phyloP scores from a whole-genome alignment of 2,113 vertebrate genomes.

The Macrotis lagotis region DNA sequence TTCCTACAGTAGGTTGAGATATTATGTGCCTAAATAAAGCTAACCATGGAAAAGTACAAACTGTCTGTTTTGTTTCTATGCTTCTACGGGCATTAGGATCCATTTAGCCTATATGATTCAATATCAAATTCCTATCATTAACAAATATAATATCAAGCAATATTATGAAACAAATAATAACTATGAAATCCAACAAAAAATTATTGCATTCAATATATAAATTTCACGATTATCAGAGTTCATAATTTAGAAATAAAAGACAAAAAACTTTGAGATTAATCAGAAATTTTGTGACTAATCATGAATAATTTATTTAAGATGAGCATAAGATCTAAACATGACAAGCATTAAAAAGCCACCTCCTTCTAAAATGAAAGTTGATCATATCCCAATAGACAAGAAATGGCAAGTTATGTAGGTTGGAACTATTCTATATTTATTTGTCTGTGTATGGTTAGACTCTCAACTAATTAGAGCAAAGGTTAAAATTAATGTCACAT shows the following conservation, averaged over 20 bases:
- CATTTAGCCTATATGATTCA: neutral
- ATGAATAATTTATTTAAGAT: neutral
- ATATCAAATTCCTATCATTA: neutral
- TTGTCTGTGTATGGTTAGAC: neutral
- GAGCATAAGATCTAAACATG: neutral
- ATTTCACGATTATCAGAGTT: neutral
- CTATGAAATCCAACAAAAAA: too few relatives aligned
- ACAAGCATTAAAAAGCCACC: neutral
- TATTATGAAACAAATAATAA: neutral
- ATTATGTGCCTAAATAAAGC: too few relatives aligned
- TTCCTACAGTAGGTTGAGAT: too few relatives aligned
- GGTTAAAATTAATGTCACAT: neutral
- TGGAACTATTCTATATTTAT: neutral
- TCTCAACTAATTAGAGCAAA: neutral
- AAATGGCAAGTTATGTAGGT: neutral
- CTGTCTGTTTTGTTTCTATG: too few relatives aligned
- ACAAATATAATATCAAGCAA: neutral
- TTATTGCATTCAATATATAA: neutral
- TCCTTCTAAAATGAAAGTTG: neutral
- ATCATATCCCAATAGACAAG: neutral
- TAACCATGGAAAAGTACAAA: too few relatives aligned
- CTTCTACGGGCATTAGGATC: neutral
- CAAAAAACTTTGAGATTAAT: neutral
- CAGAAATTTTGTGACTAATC: neutral
- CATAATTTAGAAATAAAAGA: neutral